Base-by-base conservation (phyloP, 2,888 invertebrate genomes). In the Rosalia funebris region DNA sequence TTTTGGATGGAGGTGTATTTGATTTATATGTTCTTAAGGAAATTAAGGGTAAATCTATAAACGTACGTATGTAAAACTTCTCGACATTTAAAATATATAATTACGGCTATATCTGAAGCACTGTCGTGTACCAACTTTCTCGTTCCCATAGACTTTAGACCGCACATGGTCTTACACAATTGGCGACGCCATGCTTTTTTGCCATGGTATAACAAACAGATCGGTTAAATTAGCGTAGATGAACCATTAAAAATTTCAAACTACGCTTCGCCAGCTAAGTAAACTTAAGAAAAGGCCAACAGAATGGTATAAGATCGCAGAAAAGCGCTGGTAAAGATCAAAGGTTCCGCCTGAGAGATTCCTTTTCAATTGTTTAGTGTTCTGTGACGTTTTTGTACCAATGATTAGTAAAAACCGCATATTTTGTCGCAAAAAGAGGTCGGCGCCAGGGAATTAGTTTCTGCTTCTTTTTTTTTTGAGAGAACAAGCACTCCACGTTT, bases 281-380 rank as follows among this genome's bases (percentile, higher is more conserved):
- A 25, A 25, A 25, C 25, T 9, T 25, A 25, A 34, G 34, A 11
- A n/a, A 34, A n/a, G 34, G 10, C 11, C 34, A 34, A 34, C 34
- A 34, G 10, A 34, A 34, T 11, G 7, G 11, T 11, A 3, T 34
- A 34, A 25, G 25, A 7, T 34, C 11, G 10, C 11, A n/a, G 34
- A 34, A n/a, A 34, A 10, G 5, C 2, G 10, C 2, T 11, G 34
- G 34, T 3, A 11, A n/a, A 34, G 34, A 34, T 34, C 34, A 34
- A 34, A 34, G 34, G 34, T 34, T 34, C 34, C 34, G 34, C 34
- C 34, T 34, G 34, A 34, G 34, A n/a, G 11, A 34, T 10, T 34
- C 3, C 10, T 34, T 34, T 34, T 34, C 34, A n/a, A 34, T 34
- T 34, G 34, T 34, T 34, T 34, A 34, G 34, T 34, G 5, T 34